Conservation (phyloP, 2,113 vertebrate species). For the Ciconia stormi region DNA sequence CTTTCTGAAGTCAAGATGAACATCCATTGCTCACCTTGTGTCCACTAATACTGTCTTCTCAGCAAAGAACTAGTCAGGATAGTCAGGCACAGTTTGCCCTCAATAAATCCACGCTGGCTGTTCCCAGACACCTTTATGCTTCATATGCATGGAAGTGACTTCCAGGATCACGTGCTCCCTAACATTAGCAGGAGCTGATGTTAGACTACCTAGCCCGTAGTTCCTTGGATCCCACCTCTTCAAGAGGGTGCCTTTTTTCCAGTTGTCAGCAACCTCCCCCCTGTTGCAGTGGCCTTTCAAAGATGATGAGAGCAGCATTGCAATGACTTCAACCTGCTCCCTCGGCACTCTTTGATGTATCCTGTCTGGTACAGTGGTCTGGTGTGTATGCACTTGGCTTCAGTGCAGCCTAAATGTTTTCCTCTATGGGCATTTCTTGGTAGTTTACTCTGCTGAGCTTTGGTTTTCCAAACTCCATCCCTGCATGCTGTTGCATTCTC, state of each 20-base stretch:
- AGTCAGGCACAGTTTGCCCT: neutral
- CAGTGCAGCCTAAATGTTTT: neutral
- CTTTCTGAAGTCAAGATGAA: neutral
- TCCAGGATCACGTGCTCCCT: neutral
- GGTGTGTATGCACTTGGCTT: neutral
- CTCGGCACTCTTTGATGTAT: rapidly evolving
- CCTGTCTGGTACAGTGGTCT: neutral
- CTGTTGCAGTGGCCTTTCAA: neutral
- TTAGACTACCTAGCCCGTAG: neutral
- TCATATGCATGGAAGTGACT: neutral
- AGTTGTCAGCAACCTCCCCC: neutral
- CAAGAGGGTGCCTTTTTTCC: neutral
- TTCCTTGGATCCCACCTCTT: neutral
- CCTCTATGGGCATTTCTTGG: neutral
- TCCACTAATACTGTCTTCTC: neutral
- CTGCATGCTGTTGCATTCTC: neutral
- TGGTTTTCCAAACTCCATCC: neutral
- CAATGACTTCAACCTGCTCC: neutral
- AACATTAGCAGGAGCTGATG: neutral
- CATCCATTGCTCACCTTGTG: neutral
- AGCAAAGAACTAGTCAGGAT: neutral
- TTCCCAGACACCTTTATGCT: neutral
- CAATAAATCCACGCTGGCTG: neutral
- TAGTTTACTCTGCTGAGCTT: neutral
- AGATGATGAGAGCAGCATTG: neutral